Percentiles rank a stretch among this genome's conserved stretches.
These are phyloP conservation scores for Miichthys miiuy DNA, from an alignment of 2,797 vertebrate genomes.

Conservation along the genomic window DNA sequence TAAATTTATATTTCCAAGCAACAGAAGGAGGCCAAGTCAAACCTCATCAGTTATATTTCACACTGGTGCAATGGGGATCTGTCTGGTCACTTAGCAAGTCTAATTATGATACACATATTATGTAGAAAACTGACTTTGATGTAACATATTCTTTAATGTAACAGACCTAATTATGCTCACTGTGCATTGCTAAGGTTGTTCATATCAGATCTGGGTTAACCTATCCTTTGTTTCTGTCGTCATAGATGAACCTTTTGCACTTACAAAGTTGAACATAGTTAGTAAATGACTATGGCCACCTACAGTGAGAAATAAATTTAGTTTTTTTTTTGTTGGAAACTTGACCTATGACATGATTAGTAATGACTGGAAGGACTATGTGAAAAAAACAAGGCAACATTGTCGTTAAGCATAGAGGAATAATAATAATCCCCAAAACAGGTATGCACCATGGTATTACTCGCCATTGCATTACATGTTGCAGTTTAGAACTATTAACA, in stretches of 20 bases:
- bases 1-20: background rate
- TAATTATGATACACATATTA: background rate
- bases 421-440: background rate
- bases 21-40: background rate
- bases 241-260: too few relatives aligned
- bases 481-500: background rate
- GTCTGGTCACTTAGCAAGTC: background rate
- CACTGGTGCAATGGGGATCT: background rate
- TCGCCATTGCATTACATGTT: background rate
- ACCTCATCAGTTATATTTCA: background rate
- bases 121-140: background rate
- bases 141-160: background rate
- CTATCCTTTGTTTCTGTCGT: background rate
- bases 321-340: background rate
- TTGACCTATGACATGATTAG: background rate
- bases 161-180: too few relatives aligned
- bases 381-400: background rate
- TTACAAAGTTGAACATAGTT: too few relatives aligned
- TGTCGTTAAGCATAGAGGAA: background rate
- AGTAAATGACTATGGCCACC: background rate
- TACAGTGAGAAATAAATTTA: background rate
- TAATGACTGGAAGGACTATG: background rate
- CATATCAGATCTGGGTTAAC: too few relatives aligned
- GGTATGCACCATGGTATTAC: too few relatives aligned
- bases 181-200: too few relatives aligned